Percentiles rank a stretch among this genome's conserved stretches.
Evolutionary conservation across 2,113 vertebrate genomes (phyloP).

Genomic region (Dicrurus megarhynchus): DNA sequence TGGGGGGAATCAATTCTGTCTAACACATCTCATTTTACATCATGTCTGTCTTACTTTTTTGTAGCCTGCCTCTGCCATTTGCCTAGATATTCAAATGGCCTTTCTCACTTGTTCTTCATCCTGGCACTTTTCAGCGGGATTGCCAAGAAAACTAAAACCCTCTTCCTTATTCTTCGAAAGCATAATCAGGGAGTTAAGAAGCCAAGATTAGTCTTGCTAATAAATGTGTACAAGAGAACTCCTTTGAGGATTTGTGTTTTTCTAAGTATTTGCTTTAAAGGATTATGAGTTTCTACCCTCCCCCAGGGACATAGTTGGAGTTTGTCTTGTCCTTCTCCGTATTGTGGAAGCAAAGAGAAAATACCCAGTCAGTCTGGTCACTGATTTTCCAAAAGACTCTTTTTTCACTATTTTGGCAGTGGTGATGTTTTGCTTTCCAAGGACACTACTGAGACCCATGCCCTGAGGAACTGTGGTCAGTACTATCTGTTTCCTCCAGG

Average conservation of each 20-base stretch:
- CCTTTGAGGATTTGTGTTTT: neutral
- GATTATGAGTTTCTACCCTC: neutral
- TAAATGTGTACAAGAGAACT: neutral
- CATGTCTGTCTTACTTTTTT: neutral
- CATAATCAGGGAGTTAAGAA: neutral
- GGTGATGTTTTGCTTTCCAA: neutral
- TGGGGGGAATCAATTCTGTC: neutral
- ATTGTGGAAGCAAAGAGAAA: neutral
- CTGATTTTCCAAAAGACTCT: neutral
- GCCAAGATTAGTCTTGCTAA: slow-evolving; percentile 6
- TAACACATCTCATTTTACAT: neutral
- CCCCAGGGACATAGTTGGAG: neutral
- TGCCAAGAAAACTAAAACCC: neutral
- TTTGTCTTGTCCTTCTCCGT: neutral
- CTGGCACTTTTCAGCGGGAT: neutral
- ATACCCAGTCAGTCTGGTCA: neutral
- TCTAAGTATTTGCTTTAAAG: neutral
- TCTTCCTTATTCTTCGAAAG: neutral
- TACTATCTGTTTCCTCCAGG: neutral
- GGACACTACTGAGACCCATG: neutral
- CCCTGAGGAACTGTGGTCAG: neutral
- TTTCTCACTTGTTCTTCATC: neutral
- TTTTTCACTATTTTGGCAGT: neutral
- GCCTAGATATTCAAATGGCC: neutral
- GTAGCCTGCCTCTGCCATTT: neutral